phyloP scores from a whole-genome alignment of 2,888 invertebrate genomes.

The Azorinus chamasolen region DNA sequence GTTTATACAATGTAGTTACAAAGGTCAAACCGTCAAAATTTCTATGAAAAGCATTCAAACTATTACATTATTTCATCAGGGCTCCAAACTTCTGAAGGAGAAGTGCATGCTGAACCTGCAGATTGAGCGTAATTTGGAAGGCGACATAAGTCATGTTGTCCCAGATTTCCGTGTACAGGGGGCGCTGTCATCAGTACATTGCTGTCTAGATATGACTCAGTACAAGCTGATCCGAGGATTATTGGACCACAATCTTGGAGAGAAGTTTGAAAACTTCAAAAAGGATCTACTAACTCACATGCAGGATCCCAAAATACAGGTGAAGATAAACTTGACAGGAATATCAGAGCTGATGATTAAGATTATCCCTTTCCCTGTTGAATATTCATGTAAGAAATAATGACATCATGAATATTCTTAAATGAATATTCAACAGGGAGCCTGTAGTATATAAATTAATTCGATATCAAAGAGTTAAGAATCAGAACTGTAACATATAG shows the following conservation, averaged over 20 bases:
- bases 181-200: constrained; percentile 93
- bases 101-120: constrained; percentile 91
- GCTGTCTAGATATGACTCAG: constrained; percentile 93
- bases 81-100: constrained; percentile 89
- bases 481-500: no score
- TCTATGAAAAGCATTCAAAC: no score
- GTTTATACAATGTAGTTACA: no score
- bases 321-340: no score
- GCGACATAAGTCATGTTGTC: constrained; percentile 87
- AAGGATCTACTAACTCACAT: constrained; percentile 82
- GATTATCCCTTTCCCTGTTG: no score
- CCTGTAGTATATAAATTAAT: background rate
- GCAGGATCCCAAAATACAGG: constrained; percentile 87
- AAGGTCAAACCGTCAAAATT: no score
- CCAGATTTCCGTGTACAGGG: constrained; percentile 93
- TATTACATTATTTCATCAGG: no score
- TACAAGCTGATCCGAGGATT: constrained; percentile 96
- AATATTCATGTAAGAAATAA: no score
- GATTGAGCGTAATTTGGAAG: constrained; percentile 93
- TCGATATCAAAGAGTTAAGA: background rate
- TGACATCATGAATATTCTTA: no score
- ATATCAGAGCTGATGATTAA: no score
- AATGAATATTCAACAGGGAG: no score
- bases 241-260: constrained; percentile 95
- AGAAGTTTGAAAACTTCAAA: constrained; percentile 89